Evolutionary conservation across 2,113 vertebrate genomes (phyloP).

Genomic region (Girardinichthys multiradiatus): DNA sequence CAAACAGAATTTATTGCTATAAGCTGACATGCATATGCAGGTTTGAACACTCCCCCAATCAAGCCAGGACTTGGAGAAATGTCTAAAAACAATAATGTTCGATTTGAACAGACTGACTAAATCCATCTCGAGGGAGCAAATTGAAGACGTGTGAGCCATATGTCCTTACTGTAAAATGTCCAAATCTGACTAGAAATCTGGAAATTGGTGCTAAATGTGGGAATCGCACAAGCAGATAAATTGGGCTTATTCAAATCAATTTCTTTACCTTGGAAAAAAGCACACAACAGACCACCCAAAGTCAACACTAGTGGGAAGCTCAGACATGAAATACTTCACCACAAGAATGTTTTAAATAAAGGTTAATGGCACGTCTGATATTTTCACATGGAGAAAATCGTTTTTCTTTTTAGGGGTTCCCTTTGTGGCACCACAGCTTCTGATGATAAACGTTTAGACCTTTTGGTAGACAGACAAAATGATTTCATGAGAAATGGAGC

Average conservation of each 20-base stretch:
- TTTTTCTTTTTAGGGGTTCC: slow-evolving; percentile 17
- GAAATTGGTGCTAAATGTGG: slow-evolving; percentile 9
- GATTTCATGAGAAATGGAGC: slow-evolving; percentile 35
- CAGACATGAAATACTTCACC: slow-evolving; percentile 14
- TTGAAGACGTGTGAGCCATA: neutral
- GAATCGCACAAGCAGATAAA: slow-evolving; percentile 28
- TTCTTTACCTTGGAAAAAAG: slow-evolving; percentile 48
- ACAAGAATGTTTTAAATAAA: slow-evolving; percentile 15
- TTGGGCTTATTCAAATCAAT: slow-evolving; percentile 34
- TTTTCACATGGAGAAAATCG: slow-evolving; percentile 26
- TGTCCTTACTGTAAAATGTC: slow-evolving; percentile 7
- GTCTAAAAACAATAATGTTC: slow-evolving; percentile 7
- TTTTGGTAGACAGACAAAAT: slow-evolving; percentile 29
- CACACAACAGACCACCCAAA: slow-evolving; percentile 42
- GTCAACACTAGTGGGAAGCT: slow-evolving; percentile 35
- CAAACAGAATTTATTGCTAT: neutral
- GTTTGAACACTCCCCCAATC: neutral
- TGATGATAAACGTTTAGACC: slow-evolving; percentile 33
- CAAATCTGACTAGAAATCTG: slow-evolving; percentile 27
- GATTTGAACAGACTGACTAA: slow-evolving; percentile 26
- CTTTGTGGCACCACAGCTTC: neutral
- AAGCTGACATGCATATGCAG: neutral
- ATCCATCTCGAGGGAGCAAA: neutral
- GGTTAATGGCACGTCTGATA: slow-evolving; percentile 17
- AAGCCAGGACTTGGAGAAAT: neutral